Evolutionary conservation across 2,888 invertebrate genomes (phyloP), one percentile per base, ranked within the genome.

Genomic region (Hypercompe scribonia): DNA sequence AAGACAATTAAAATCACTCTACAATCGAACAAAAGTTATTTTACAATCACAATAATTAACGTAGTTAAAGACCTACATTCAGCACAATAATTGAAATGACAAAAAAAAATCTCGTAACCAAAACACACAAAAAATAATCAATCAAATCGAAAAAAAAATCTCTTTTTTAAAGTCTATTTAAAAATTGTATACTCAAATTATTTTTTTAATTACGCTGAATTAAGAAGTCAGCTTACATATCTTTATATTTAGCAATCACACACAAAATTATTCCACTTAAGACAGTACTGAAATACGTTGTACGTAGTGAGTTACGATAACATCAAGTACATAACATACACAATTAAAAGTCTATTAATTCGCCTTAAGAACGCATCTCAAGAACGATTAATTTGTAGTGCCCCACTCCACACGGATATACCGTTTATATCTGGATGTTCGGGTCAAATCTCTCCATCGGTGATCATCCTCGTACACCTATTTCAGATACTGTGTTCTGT

Each of bases 391-490:
- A 39, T 31, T n/a, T 34, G 61, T 58, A 61, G 69, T 39, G 46
- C 46, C 24, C 42, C 24, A 61, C 58, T 58, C 36, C 39, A 31
- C 76, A 73, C 67, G 67, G 67, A 61, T 68, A 72, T 68, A 65
- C 34, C 68, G 68, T 76, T 67, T 78, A 42, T 64, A 50, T 65
- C 68, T 50, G 36, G 69, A 71, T 65, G 76, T 79, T 83, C 72
- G 72, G 77, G 71, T 34, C 74, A 42, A 54, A 70, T 39, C 71
- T 63, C 69, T 75, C 70, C 77, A 79, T 84, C 81, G 79, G 82
- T 82, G 79, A 84, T 85, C 82, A 84, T 84, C 85, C 85, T 82
- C 81, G 74, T 82, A 76, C 78, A 81, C 82, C 80, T 83, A 86
- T 86, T 84, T 81, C 78, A 77, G 81, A 85, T 82, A 76, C 77